phyloP scores from a whole-genome alignment of 2,888 invertebrate species.

The Drosophila acutilabella region DNA sequence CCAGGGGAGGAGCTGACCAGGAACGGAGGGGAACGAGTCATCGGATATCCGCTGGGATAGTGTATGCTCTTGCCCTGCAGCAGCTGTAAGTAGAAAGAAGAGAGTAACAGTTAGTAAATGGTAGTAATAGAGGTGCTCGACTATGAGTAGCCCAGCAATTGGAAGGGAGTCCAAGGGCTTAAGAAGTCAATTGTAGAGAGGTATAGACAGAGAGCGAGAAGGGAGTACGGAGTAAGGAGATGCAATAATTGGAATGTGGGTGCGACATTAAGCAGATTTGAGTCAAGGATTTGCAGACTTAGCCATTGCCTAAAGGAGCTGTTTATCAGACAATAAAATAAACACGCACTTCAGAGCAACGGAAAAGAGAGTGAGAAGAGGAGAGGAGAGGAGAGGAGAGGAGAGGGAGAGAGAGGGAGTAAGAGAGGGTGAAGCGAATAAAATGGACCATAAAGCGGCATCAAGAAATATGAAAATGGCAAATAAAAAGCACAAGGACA shows the following conservation, averaged over 20 bases:
- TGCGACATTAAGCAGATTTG: slow-evolving; percentile 36
- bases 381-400: background rate
- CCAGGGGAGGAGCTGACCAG: slow-evolving; percentile 90
- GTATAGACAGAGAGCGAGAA: background rate
- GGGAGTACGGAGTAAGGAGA: background rate
- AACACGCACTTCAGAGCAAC: slow-evolving; percentile 71
- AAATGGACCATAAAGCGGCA: slow-evolving; percentile 55
- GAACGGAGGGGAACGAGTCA: slow-evolving; percentile 87
- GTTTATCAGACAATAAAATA: slow-evolving; percentile 80
- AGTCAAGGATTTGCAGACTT: slow-evolving; percentile 20
- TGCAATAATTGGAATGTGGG: slow-evolving; percentile 29
- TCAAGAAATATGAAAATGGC: slow-evolving; percentile 53
- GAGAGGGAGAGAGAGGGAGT: background rate
- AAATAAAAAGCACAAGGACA: slow-evolving; percentile 26
- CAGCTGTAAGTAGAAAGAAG: slow-evolving; percentile 61
- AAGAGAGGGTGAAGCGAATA: slow-evolving; percentile 6
- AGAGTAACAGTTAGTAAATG: slow-evolving; percentile 17
- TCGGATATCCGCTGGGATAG: slow-evolving; percentile 88
- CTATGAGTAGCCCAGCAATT: no score
- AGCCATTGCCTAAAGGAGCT: slow-evolving; percentile 57
- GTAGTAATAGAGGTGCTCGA: no score
- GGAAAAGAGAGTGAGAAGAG: background rate
- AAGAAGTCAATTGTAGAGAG: background rate
- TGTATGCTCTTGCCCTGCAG: slow-evolving; percentile 85
- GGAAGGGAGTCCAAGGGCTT: background rate